Evolutionary conservation across 1,140 invertebrate species (phyloP).

Genomic region (Penaeus indicus): DNA sequence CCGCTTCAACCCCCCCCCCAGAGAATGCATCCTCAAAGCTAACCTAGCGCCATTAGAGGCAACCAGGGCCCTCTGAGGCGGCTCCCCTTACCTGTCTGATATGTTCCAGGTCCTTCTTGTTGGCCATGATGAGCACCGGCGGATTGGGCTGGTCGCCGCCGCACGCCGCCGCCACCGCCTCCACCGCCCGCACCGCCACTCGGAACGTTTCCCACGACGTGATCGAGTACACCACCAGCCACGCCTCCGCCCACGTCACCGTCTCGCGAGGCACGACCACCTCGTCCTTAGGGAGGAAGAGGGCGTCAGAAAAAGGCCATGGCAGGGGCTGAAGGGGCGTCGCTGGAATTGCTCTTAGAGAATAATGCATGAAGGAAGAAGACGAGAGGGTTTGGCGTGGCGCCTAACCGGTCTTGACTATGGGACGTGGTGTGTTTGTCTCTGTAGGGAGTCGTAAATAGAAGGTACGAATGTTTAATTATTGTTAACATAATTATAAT

Average conservation of each 20-base stretch:
- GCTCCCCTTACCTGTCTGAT: conserved; percentile 76
- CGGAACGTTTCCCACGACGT: conserved; percentile 80
- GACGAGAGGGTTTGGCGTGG: too few relatives aligned
- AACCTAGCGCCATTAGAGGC: background rate
- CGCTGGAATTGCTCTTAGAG: background rate
- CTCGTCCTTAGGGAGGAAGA: conserved; percentile 71
- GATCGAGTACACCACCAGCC: conserved; percentile 84
- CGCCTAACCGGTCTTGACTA: too few relatives aligned
- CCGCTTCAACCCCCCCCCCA: too few relatives aligned
- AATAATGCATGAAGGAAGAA: background rate
- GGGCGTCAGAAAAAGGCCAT: background rate
- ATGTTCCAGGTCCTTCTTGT: conserved; percentile 84
- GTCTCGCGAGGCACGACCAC: conserved; percentile 74
- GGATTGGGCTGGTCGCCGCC: conserved; percentile 65
- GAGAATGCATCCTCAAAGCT: background rate
- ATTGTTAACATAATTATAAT: too few relatives aligned
- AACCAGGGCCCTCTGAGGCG: background rate
- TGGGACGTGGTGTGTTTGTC: too few relatives aligned
- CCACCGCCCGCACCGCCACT: conserved; percentile 77
- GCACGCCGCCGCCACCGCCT: conserved; percentile 71
- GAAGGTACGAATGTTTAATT: too few relatives aligned
- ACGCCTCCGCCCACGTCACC: conserved; percentile 83
- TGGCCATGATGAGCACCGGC: conserved; percentile 78
- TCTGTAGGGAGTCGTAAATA: too few relatives aligned
- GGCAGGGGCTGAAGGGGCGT: background rate